Base-by-base conservation (phyloP, 2,888 invertebrate species). In the Oxystoma pomonae region DNA sequence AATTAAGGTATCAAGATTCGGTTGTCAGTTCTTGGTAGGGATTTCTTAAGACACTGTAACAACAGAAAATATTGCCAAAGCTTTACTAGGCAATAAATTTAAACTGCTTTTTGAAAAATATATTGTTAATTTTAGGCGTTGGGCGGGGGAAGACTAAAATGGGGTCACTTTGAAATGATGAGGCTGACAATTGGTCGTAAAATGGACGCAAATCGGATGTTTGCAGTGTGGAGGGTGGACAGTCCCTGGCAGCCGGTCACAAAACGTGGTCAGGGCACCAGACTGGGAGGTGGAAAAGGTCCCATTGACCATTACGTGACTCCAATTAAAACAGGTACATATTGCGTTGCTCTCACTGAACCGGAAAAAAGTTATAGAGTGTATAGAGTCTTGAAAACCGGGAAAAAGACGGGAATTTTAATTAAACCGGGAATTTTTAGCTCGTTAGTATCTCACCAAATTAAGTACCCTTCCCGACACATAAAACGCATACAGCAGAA, bases 201-300 rank as follows among this genome's bases (percentile, higher is more conserved):
- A 74, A 85, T 98, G 74, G 90, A 96, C 72, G 80, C 85, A 18
- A 87, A 84, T 67, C 86, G 87, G 72, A 94, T 93, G 90, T 99
- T 98, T 84, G 95, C 96, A 0, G 83, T 94, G 22, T 99, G 98
- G 97, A 84, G 99, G 72, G 83, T 99, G 0, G 95, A 96, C 72
- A 83, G 94, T 0, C 97, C 98, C 0, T 99, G 98, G 98, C 96
- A 98, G 74, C 92, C 98, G 0, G 81, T 96, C 9, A 93, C 94
- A 0, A 94, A 90, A 78, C 93, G 93, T 78, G 92, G 94, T 0
- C 90, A 90, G 78, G 98, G 98, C 0, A 89, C 90, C 69, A 84
- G 95, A 72, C 94, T 97, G 93, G 98, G 98, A 7, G 96, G 96
- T 68, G 98, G 98, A 16, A 99, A 99, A 84, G 96, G 94, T 5